These are phyloP conservation scores for Amblyopsis hoosieri DNA, from an alignment of 2,797 vertebrate genomes.

Conservation along the genomic window DNA sequence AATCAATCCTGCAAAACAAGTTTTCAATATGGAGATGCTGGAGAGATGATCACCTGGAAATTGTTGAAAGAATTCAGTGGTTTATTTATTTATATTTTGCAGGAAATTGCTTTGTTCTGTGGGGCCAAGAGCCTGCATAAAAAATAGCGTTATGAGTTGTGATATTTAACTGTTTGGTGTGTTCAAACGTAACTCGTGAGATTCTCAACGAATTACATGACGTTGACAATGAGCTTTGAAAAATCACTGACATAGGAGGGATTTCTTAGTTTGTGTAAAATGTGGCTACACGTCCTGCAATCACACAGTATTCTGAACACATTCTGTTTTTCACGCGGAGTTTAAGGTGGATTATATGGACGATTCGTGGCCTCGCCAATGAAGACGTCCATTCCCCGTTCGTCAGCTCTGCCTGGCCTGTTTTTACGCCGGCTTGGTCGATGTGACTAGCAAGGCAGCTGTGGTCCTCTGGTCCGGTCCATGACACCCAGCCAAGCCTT, in stretches of 20 bases:
- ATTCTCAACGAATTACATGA: no score
- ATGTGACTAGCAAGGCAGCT: constrained; percentile 48
- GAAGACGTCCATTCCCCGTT: constrained; percentile 54
- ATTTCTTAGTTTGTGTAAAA: no score
- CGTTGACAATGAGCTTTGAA: no score
- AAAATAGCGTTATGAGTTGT: no score
- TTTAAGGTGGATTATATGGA: no score
- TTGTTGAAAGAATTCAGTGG: constrained; percentile 31
- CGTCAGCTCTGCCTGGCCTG: constrained; percentile 30
- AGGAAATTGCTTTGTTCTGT: constrained; percentile 58
- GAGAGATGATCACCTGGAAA: constrained; percentile 73
- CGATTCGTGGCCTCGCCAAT: constrained; percentile 36
- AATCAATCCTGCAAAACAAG: constrained; percentile 65
- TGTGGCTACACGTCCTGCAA: no score
- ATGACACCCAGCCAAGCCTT: constrained; percentile 34
- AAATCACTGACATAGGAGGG: no score
- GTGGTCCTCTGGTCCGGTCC: constrained; percentile 21
- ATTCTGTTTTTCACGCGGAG: no score
- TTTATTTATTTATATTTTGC: constrained; percentile 44
- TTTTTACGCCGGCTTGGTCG: constrained; percentile 30
- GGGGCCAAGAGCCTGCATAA: constrained; percentile 22
- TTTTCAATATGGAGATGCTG: constrained; percentile 65
- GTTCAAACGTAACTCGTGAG: no score
- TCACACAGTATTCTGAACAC: no score
- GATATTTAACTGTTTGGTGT: no score